Conservation (phyloP, 2,888 invertebrate genomes). For the Morpho deidamia region DNA sequence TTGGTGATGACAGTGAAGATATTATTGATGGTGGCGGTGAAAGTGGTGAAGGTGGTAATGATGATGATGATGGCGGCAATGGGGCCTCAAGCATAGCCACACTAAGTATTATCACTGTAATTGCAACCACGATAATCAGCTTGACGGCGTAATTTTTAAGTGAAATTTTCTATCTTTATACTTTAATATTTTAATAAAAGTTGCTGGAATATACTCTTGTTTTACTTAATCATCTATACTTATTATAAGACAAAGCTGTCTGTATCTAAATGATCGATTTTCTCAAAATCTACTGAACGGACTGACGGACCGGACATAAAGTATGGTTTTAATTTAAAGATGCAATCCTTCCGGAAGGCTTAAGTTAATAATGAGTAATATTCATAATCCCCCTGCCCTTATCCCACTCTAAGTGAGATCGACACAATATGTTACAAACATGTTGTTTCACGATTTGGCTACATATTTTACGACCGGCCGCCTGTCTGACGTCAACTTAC, state of each 20-base stretch:
- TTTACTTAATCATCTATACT: not conserved
- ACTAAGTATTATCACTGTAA: slow-evolving; percentile 44
- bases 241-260: not conserved
- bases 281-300: too few relatives aligned
- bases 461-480: too few relatives aligned
- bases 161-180: slow-evolving; percentile 7
- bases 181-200: not conserved
- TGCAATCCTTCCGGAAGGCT: not conserved
- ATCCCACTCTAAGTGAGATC: too few relatives aligned
- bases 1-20: slow-evolving; percentile 30
- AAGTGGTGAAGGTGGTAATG: not conserved
- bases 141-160: slow-evolving; percentile 28
- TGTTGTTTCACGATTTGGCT: too few relatives aligned
- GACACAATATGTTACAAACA: too few relatives aligned
- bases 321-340: too few relatives aligned
- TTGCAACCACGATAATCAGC: slow-evolving; percentile 40
- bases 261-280: too few relatives aligned
- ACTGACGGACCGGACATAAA: too few relatives aligned
- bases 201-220: not conserved
- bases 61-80: slow-evolving; percentile 6
- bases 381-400: too few relatives aligned
- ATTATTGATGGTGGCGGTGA: slow-evolving; percentile 11
- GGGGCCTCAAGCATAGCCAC: slow-evolving; percentile 40
- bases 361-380: too few relatives aligned
- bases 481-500: too few relatives aligned